Percentiles rank a stretch among this genome's conserved stretches.
phyloP scores from a whole-genome alignment of 1,140 invertebrate species.

The Holcopasites calliopsidis region DNA sequence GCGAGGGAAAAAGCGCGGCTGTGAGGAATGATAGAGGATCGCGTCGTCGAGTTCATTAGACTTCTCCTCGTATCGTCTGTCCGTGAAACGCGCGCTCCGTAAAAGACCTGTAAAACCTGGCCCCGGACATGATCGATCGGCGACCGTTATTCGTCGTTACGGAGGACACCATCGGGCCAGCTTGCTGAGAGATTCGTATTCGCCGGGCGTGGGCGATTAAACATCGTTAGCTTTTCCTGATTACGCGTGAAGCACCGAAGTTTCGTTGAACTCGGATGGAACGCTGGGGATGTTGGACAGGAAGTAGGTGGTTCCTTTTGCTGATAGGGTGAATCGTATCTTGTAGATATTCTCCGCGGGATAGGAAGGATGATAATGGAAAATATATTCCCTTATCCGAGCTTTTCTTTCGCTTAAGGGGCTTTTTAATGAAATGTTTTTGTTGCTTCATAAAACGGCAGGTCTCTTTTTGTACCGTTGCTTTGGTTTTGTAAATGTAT shows the following conservation, averaged over 20 bases:
- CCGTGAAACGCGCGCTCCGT: conserved; percentile 40
- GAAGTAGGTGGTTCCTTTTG: too few relatives aligned
- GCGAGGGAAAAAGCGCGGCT: not conserved
- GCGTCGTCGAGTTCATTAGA: conserved; percentile 53
- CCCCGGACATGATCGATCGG: conserved; percentile 50
- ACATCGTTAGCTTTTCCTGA: conserved; percentile 35
- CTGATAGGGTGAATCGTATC: too few relatives aligned
- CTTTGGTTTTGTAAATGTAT: not conserved
- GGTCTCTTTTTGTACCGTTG: too few relatives aligned
- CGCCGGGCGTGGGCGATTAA: conserved; percentile 33
- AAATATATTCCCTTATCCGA: too few relatives aligned
- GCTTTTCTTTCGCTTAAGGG: too few relatives aligned
- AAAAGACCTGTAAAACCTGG: conserved; percentile 39
- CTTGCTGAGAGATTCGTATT: conserved; percentile 27
- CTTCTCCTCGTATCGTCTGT: conserved; percentile 43
- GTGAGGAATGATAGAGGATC: conserved; percentile 19
- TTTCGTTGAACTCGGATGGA: not conserved
- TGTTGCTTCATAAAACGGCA: too few relatives aligned
- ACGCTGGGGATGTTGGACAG: too few relatives aligned
- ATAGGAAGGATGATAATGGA: too few relatives aligned
- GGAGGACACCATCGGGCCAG: not conserved
- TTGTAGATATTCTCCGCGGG: too few relatives aligned
- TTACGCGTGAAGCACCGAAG: not conserved
- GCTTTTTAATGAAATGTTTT: too few relatives aligned
- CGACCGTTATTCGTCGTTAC: conserved; percentile 60